Conservation (phyloP, 2,797 vertebrate genomes). For the Lithobates sylvaticus region DNA sequence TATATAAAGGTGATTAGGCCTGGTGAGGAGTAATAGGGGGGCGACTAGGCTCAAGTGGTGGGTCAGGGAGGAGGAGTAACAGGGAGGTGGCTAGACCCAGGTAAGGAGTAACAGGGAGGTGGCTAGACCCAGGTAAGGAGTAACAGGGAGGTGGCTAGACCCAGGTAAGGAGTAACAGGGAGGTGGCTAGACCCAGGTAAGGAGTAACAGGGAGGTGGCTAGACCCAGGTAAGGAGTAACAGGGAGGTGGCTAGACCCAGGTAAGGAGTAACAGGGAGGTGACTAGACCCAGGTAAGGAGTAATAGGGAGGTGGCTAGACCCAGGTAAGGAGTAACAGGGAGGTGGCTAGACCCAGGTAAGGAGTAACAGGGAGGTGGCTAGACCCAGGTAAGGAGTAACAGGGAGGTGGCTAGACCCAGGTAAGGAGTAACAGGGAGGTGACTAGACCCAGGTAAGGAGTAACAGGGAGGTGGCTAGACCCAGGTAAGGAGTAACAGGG, state of each 20-base stretch:
- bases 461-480: too few relatives aligned
- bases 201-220: too few relatives aligned
- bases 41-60: background rate
- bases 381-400: too few relatives aligned
- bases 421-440: too few relatives aligned
- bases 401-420: too few relatives aligned
- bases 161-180: background rate
- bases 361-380: too few relatives aligned
- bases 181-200: background rate
- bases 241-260: background rate
- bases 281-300: background rate
- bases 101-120: background rate
- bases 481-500: too few relatives aligned
- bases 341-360: background rate
- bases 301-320: background rate
- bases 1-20: too few relatives aligned
- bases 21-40: too few relatives aligned
- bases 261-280: background rate
- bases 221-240: background rate
- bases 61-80: too few relatives aligned
- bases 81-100: background rate
- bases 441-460: too few relatives aligned
- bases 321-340: background rate
- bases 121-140: background rate
- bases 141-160: background rate